Evolutionary conservation across 1,140 invertebrate genomes (phyloP).

Genomic region (Macrotrachela quadricornifera): DNA sequence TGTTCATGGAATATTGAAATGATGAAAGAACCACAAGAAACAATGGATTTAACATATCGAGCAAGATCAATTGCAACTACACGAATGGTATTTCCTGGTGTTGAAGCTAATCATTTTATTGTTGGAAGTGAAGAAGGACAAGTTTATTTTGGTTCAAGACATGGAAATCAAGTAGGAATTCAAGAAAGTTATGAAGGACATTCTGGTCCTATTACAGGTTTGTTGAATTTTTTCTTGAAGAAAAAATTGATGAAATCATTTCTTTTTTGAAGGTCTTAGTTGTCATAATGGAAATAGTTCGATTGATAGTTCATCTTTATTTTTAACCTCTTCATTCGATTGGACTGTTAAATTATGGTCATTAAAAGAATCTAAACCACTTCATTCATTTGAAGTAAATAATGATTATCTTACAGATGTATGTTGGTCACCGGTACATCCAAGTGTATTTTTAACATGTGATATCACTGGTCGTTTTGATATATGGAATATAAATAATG

Average conservation of each 20-base stretch:
- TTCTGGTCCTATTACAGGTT: slow-evolving; percentile 1
- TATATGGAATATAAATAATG: slow-evolving; percentile 85
- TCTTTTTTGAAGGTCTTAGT: too few species aligned
- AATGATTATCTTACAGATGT: slow-evolving; percentile 90
- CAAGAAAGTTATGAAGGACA: slow-evolving; percentile 6
- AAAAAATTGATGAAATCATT: too few species aligned
- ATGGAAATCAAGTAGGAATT: slow-evolving; percentile 43
- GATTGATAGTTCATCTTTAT: slow-evolving; percentile 83
- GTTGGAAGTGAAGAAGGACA: slow-evolving; percentile 84
- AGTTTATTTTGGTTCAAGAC: slow-evolving; percentile 49
- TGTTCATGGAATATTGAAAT: not conserved
- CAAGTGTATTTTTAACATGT: slow-evolving; percentile 79
- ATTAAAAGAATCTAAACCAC: slow-evolving; percentile 65
- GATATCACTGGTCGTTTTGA: slow-evolving; percentile 76
- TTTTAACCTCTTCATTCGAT: slow-evolving; percentile 85
- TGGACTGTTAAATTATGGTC: slow-evolving; percentile 98
- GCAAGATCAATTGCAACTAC: slow-evolving; percentile 73
- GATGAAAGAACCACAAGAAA: not conserved
- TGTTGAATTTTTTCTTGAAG: too few species aligned
- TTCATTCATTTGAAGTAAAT: slow-evolving; percentile 93
- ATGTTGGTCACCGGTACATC: slow-evolving; percentile 90
- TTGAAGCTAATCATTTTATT: slow-evolving; percentile 89
- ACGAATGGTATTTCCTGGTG: slow-evolving; percentile 63
- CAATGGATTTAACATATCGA: not conserved
- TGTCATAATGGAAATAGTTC: slow-evolving; percentile 32